Evolutionary conservation across 1,140 invertebrate genomes (phyloP).

Genomic region (Drosophila murphyi): DNA sequence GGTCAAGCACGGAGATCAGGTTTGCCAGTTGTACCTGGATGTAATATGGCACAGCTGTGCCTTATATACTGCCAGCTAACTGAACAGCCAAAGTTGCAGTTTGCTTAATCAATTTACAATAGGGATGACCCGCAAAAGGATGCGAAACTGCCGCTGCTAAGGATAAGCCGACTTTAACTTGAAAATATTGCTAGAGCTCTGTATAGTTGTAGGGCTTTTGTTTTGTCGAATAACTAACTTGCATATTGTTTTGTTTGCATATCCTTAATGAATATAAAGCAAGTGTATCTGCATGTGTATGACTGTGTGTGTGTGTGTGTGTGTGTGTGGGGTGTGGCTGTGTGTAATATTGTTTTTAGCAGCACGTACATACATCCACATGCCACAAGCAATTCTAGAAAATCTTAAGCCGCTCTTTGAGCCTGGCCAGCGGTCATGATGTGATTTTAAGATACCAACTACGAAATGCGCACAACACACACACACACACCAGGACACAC

Average conservation of each 20-base stretch:
- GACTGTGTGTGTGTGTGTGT: conserved; percentile 21
- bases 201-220: conserved; percentile 42
- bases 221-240: conserved; percentile 65
- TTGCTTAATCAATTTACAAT: conserved; percentile 76
- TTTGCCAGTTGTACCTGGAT: conserved; percentile 41
- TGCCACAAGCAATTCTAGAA: conserved; percentile 63
- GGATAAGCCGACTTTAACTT: conserved; percentile 81
- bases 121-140: conserved; percentile 9
- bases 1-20: conserved; percentile 32
- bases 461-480: conserved; percentile 67
- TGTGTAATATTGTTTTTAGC: conserved; percentile 67
- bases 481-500: neutral
- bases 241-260: conserved; percentile 60
- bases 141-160: conserved; percentile 10
- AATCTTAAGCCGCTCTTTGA: conserved; percentile 66
- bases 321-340: conserved; percentile 42
- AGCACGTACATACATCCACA: conserved; percentile 47
- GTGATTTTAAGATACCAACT: conserved; percentile 65
- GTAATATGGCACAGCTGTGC: conserved; percentile 42
- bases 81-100: conserved; percentile 69
- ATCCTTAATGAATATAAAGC: conserved; percentile 73
- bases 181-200: conserved; percentile 70
- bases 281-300: conserved; percentile 28
- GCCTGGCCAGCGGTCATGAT: conserved; percentile 46
- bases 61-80: conserved; percentile 50